These are phyloP conservation scores for Lordiphosa stackelbergi DNA, from an alignment of 1,140 invertebrate genomes.

Conservation along the genomic window DNA sequence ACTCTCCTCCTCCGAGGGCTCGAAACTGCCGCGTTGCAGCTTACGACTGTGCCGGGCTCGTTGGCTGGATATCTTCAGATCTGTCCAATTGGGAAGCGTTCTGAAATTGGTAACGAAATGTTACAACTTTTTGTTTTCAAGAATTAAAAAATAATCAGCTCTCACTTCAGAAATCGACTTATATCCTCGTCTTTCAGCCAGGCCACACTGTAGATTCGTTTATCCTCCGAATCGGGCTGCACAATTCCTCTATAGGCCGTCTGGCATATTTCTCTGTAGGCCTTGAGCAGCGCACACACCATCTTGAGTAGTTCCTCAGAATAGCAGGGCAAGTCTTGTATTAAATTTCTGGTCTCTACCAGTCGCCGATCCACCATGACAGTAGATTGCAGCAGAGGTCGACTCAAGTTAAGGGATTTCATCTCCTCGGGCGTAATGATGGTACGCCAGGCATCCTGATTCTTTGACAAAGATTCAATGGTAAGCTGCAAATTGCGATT, in stretches of 20 bases:
- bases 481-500: conserved; percentile 79
- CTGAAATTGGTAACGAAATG: conserved; percentile 75
- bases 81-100: conserved; percentile 89
- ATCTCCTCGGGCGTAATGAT: conserved; percentile 84
- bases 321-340: conserved; percentile 83
- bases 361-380: conserved; percentile 85
- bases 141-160: not conserved
- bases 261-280: conserved; percentile 87
- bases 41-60: conserved; percentile 71
- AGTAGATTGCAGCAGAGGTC: conserved; percentile 83
- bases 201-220: conserved; percentile 88
- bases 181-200: conserved; percentile 98
- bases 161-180: conserved; percentile 89
- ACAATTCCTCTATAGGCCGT: conserved; percentile 87
- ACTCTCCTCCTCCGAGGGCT: conserved; percentile 83
- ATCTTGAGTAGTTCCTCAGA: conserved; percentile 76
- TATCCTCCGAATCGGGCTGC: conserved; percentile 88
- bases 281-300: conserved; percentile 79
- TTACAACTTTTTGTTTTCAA: not conserved
- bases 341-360: conserved; percentile 83
- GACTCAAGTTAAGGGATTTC: conserved; percentile 80
- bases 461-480: conserved; percentile 84
- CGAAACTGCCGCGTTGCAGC: conserved; percentile 65
- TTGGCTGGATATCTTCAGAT: conserved; percentile 81
- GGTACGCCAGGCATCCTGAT: conserved; percentile 85